Evolutionary conservation across 2,113 vertebrate genomes (phyloP).

Genomic region (Anguilla rostrata): DNA sequence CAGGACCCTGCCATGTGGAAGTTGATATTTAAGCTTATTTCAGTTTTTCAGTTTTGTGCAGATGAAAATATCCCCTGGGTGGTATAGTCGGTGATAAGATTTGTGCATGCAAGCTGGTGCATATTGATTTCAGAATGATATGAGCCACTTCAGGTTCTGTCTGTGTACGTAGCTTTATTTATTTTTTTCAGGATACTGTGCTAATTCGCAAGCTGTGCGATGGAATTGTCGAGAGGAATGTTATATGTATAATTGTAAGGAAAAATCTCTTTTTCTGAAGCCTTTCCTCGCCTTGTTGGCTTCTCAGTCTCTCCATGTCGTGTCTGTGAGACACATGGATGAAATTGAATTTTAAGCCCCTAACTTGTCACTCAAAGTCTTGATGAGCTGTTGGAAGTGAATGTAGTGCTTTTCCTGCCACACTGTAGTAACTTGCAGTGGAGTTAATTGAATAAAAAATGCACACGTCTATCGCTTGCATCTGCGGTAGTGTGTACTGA

Average conservation of each 20-base stretch:
- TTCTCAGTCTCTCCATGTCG: neutral
- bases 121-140: neutral
- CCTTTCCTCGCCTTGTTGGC: neutral
- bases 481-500: neutral
- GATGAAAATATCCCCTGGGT: neutral
- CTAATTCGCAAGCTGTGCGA: neutral
- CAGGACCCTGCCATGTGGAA: neutral
- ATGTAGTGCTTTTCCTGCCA: neutral
- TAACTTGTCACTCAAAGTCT: neutral
- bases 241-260: neutral
- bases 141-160: neutral
- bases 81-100: neutral
- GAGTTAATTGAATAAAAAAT: neutral
- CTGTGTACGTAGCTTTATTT: neutral
- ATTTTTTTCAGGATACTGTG: neutral
- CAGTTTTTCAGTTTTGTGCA: neutral
- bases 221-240: neutral
- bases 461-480: neutral
- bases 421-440: neutral
- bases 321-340: neutral
- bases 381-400: neutral
- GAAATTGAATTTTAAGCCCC: constrained; percentile 8
- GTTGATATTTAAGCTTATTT: neutral
- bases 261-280: neutral
- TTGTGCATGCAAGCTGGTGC: neutral